Evolutionary conservation across 2,113 vertebrate genomes (phyloP), one percentile per base, ranked within the genome.

Genomic region (Cephalopholis sonnerati): DNA sequence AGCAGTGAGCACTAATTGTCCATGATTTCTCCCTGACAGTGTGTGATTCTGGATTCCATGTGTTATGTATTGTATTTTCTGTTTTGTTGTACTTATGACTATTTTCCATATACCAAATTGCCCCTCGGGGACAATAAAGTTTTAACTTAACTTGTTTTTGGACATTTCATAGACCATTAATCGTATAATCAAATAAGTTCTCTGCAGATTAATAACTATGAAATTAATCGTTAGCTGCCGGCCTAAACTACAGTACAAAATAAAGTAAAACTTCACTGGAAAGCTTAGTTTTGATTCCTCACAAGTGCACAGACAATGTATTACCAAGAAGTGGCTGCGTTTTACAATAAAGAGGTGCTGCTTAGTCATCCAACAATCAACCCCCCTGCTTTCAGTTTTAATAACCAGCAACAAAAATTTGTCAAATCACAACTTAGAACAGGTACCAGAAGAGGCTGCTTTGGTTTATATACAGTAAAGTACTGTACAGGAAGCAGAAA

Each of bases 331-430:
- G 44, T 62, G 58, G 66, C 50, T 1, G 13, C 10, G 76, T 15
- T 81, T 81, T 44, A 54, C 69, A 46, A 71, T 71, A 69, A 84
- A 46, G 25, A 67, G 15, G 24, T 25, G 32, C 51, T 17, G 53
- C 55, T 78, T 85, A 92, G 74, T 91, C 83, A 88, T 74, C 46
- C 48, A 4, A 7, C 8, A 3, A 70, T 39, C 67, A 24, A 18
- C 67, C 6, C 7, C 62, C 22, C 7, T 0, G 3, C n/a, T 86
- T 32, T 79, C 62, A 12, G 10, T 68, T 82, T 68, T 41, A n/a
- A 77, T 41, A 32, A 76, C 54, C 13, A 10, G 10, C 16, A 32
- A 10, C 11, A 58, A 4, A 62, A 68, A 77, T 65, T 27, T 27
- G 66, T 64, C 29, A 77, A 69, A 75, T 81, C 57, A 70, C 13